phyloP scores from a whole-genome alignment of 2,797 vertebrate genomes.

The Protosalanx chinensis region DNA sequence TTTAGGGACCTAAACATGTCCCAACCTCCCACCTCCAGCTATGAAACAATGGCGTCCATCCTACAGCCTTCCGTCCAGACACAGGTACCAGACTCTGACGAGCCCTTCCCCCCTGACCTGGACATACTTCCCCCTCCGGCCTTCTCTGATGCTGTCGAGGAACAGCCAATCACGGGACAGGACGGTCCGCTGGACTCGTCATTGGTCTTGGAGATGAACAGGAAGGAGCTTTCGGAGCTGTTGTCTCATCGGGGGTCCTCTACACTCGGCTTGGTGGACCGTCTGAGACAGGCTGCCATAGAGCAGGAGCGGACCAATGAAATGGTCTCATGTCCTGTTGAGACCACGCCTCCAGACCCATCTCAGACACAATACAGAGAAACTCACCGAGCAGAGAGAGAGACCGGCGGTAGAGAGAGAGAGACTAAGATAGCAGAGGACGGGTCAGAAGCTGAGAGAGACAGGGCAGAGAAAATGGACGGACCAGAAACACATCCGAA shows the following conservation, averaged over 20 bases:
- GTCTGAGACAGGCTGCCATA: conserved; percentile 46
- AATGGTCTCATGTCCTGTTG: neutral
- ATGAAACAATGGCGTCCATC: conserved; percentile 52
- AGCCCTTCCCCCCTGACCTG: conserved; percentile 16
- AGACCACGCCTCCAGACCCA: neutral
- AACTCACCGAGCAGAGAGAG: neutral
- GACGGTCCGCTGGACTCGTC: conserved; percentile 14
- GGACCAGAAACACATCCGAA: neutral
- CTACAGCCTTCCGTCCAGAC: conserved; percentile 39
- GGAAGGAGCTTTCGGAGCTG: conserved; percentile 12
- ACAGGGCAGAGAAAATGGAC: neutral
- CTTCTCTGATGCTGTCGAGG: conserved; percentile 29
- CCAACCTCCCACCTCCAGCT: conserved; percentile 47
- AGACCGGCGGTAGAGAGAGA: neutral
- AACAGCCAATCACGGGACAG: conserved; percentile 11
- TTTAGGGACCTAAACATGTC: conserved; percentile 7
- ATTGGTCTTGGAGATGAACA: neutral
- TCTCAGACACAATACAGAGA: neutral
- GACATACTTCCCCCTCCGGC: conserved; percentile 39
- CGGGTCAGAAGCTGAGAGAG: neutral
- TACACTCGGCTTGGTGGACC: conserved; percentile 39
- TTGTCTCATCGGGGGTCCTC: neutral
- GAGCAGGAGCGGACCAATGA: conserved; percentile 11
- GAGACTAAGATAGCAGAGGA: neutral
- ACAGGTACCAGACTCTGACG: conserved; percentile 14